phyloP scores from a whole-genome alignment of 2,797 vertebrate genomes.

The Cynopterus sphinx region DNA sequence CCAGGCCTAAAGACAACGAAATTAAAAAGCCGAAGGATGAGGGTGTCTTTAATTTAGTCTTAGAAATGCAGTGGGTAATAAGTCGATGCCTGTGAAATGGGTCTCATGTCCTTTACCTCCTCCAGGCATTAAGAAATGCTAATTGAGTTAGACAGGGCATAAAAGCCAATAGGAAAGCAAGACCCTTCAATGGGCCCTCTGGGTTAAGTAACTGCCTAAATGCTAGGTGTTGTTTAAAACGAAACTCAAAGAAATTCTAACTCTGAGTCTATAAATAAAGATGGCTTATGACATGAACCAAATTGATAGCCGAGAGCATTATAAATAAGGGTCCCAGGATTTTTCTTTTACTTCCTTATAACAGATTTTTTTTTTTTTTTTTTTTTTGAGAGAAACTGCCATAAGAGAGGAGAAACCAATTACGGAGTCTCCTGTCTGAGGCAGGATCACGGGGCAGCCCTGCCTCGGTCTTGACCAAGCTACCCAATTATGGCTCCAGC shows the following conservation, averaged over 20 bases:
- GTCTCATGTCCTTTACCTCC: neutral
- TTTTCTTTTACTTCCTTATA: slow-evolving; percentile 41
- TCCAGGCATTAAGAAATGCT: neutral
- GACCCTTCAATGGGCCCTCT: neutral
- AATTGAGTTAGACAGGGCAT: neutral
- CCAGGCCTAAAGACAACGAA: neutral
- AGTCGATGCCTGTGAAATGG: neutral
- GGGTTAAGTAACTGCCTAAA: neutral
- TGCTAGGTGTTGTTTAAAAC: neutral
- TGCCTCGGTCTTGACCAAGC: neutral
- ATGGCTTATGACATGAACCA: neutral
- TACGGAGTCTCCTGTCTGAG: neutral
- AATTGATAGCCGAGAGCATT: slow-evolving; percentile 52
- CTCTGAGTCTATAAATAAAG: neutral
- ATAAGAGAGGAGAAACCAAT: slow-evolving; percentile 40
- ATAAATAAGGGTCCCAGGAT: slow-evolving; percentile 46
- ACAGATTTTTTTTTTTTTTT: neutral
- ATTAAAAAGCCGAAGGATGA: neutral
- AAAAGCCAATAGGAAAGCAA: neutral
- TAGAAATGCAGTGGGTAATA: neutral
- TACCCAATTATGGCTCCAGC: neutral
- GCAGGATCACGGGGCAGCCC: slow-evolving; percentile 3
- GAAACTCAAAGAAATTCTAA: neutral
- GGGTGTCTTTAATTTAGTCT: neutral
- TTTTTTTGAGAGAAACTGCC: neutral